Base-by-base conservation (phyloP, 2,888 invertebrate genomes). In the Caenorhabditis zanzibari region DNA sequence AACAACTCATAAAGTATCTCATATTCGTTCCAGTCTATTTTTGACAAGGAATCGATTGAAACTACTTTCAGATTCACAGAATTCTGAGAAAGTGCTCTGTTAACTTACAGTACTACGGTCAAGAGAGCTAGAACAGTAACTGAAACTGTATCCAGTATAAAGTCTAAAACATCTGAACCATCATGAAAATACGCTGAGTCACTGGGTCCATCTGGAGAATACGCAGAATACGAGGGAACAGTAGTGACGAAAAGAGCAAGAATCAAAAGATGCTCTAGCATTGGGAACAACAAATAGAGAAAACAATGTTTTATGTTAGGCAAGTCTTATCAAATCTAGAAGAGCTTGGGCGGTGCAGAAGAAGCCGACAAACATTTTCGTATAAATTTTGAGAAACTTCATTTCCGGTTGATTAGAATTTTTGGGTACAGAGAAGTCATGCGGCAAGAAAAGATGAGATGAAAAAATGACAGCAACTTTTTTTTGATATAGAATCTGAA, bases 311-410 rank as follows among this genome's bases (percentile, higher is more conserved):
- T 26, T 7, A 14, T 56, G 49, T 19, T 10, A 32, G 22, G 26
- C 24, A 24, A 35, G 49, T 49, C 35, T 66, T 66, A 66, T 66
- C 49, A 66, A 66, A 66, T 66, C 52, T 66, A 49, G 66, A 66
- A 66, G 49, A 26, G 66, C n/a, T 49, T 44, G 47, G 66, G 49
- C 66, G 49, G 66, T n/a, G n/a, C n/a, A 52, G 35, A 35, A 49
- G n/a, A 24, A 44, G 22, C 38, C 38, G 61, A 61, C 38, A 61
- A 63, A 63, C 63, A 63, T 63, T 63, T 44, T 38, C 38, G 44
- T 44, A 16, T 44, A 16, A 44, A 19, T 19, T 47, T 47, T 19
- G 19, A 47, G 47, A 47, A 19, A 47, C n/a, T n/a, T 19, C 1
- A 19, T 47, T 47, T 19, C 19, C 47, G 47, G 47, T 47, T 19